Base-by-base conservation (phyloP, 1,140 invertebrate species). In the Leptinotarsa defecta region DNA sequence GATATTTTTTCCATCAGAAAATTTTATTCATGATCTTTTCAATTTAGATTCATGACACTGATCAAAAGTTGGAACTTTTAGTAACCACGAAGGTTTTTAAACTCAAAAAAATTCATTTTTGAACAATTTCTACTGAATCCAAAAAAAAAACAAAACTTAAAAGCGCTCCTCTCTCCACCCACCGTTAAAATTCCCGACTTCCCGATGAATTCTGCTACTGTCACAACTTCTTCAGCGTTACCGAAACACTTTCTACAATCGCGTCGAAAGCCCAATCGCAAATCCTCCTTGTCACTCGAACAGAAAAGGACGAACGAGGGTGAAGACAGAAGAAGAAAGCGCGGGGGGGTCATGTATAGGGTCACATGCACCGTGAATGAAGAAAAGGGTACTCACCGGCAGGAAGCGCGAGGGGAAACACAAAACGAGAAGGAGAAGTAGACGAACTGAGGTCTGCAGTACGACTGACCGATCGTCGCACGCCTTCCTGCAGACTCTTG, bases 391-490 rank as follows among this genome's bases (percentile, higher is more conserved):
- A 71, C 70, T 71, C 70, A 71, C 70, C 70, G 70, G 70, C 61
- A 71, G 61, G 52, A 52, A 71, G 70, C 70, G 70, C 57, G 70
- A 52, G 70, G 70, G 61, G 61, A 62, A 61, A 27, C 70, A 71
- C 70, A 57, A 57, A 19, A 57, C 4, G 13, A 17, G 52, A 27
- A 71, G 70, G 70, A 71, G 70, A 61, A 71, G 70, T 71, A 52
- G 70, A 19, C 70, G 70, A 49, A 61, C 70, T 71, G 70, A 71
- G 57, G 48, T 71, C 70, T 71, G 52, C 70, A 61, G 70, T 49
- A 57, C 70, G 70, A 71, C 70, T 71, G 70, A 71, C 57, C 52
- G n/a, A 19, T 17, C 52, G 15, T 17, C 49, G n/a, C 57, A 49
- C 49, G 49, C 70, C 61, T 71, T 52, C 61, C 24, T n/a, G 19